Percentiles rank a stretch among this genome's conserved stretches.
Conservation (phyloP, 2,797 vertebrate species). For the Sorex maritimensis region DNA sequence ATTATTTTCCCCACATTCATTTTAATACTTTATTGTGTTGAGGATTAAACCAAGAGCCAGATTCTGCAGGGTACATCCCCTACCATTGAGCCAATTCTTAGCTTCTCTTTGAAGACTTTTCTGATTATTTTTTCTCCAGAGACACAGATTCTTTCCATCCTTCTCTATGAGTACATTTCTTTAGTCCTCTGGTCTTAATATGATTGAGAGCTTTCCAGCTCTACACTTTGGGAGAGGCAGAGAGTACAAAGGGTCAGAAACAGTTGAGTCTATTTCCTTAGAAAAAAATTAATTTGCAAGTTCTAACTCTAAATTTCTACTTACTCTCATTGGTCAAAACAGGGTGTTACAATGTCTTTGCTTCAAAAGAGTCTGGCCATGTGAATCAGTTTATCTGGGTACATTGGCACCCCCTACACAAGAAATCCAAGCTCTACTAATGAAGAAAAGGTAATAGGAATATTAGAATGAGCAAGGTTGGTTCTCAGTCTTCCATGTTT, state of each 20-base stretch:
- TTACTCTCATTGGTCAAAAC: neutral
- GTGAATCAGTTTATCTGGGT: neutral
- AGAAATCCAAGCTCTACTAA: neutral
- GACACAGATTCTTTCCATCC: neutral
- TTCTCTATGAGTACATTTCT: neutral
- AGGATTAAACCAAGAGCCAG: too few species aligned
- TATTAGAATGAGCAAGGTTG: neutral
- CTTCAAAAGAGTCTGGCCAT: neutral
- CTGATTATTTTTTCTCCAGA: constrained; percentile 22
- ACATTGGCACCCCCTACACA: neutral
- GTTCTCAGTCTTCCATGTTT: neutral
- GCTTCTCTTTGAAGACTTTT: neutral
- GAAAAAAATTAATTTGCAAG: neutral
- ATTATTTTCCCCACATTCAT: neutral
- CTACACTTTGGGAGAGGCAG: neutral
- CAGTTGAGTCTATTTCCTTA: neutral
- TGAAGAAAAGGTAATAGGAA: neutral
- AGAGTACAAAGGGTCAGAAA: neutral
- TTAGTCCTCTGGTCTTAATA: neutral
- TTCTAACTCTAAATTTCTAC: neutral
- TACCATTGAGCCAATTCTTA: too few species aligned
- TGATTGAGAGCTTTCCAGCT: neutral
- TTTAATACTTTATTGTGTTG: too few species aligned
- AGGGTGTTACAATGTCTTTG: neutral
- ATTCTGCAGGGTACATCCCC: too few species aligned